Conservation (phyloP, 2,888 invertebrate genomes). For the Drosophila yooni region DNA sequence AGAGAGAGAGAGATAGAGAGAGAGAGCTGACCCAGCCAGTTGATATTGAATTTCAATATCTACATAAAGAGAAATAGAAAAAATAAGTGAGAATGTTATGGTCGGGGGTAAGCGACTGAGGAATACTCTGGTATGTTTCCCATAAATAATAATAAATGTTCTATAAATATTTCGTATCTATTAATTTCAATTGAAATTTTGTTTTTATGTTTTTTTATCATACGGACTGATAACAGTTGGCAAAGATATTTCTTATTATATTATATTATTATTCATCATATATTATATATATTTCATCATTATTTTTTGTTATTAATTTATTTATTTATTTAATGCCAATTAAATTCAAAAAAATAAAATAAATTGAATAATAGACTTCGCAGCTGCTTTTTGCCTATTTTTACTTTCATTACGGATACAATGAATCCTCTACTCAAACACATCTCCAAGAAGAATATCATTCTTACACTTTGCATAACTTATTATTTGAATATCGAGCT, state of each 20-base stretch:
- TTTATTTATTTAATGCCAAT: not conserved
- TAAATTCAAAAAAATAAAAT: not conserved
- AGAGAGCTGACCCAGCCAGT: conserved; percentile 4
- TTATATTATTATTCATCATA: no score
- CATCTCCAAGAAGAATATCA: no score
- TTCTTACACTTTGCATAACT: no score
- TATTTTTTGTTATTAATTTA: not conserved
- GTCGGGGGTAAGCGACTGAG: not conserved
- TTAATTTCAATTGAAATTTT: not conserved
- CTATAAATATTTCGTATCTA: not conserved
- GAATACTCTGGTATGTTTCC: not conserved
- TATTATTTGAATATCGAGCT: not conserved
- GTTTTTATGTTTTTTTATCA: no score
- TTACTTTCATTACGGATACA: no score
- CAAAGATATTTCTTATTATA: no score
- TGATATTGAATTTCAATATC: conserved; percentile 75
- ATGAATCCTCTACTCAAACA: no score
- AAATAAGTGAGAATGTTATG: not conserved
- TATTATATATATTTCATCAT: no score
- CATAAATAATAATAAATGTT: not conserved
- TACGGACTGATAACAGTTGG: not conserved
- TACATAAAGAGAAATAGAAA: conserved; percentile 37
- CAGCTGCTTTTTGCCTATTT: no score
- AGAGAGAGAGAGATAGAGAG: not conserved
- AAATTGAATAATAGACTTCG: no score